Base-by-base conservation (phyloP, 2,113 vertebrate genomes). In the Cyprinus carpio region DNA sequence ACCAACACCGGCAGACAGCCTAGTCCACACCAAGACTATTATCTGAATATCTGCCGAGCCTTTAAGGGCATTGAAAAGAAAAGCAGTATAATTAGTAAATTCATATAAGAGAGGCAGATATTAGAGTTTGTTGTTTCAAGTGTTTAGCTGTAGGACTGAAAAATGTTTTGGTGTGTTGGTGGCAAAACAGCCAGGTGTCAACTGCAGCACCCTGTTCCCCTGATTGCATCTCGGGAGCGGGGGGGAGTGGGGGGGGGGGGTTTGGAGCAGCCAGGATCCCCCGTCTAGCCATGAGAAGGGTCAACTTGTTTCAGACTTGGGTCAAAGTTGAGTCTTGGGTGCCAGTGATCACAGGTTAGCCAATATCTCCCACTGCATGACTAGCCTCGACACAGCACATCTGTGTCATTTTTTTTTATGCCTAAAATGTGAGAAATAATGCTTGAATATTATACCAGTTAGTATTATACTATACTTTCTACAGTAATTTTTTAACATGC, bases 271-370 rank as follows among this genome's bases (percentile, higher is more conserved):
- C 18, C 54, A 23, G 51, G 58, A 81, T 64, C 43, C 43, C 62
- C 37, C 16, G 27, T 69, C 64, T 34, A 82, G 43, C 54, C 46
- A 51, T 54, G 29, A 18, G 80, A 82, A 82, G 80, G 80, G 80
- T 82, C 80, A 56, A 54, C 62, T 51, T 51, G 65, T 81, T 27
- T 69, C 43, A 37, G 49, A 37, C 80, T 16, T 3, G 18, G 80
- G 80, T 82, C 80, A 82, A 71, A 82, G 80, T 82, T 82, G 64
- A 82, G 40, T 81, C 78, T 27, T 4, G 13, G 20, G 37, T 27
- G 58, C 58, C 23, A 67, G 4, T 40, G 43, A 6, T 51, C 80
- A 69, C 6, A 9, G 40, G 27, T 29, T 69, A 51, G 62, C n/a
- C 20, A 27, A 46, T 54, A 27, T 11, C 56, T 46, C 56, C 37